A percentile compares a stretch with the other conserved stretches of the same genome.
phyloP scores from a whole-genome alignment of 2,113 vertebrate species.

The Cisticola juncidis region DNA sequence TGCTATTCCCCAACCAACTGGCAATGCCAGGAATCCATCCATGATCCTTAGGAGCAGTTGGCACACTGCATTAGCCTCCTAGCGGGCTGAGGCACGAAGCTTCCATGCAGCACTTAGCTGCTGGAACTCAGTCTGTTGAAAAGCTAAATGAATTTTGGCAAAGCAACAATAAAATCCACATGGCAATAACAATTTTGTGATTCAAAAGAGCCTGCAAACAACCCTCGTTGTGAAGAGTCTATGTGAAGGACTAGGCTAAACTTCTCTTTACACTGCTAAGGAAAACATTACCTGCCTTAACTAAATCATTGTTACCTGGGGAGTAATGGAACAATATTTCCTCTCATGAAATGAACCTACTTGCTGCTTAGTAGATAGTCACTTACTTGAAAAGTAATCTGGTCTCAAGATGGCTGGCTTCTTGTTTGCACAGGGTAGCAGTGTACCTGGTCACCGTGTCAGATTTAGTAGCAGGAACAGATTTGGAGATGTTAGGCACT shows the following conservation, averaged over 20 bases:
- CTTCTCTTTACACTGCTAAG: not conserved
- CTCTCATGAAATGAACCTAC: not conserved
- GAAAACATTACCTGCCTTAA: not conserved
- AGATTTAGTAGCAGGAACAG: not conserved
- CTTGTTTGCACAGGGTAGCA: not conserved
- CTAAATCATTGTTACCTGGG: not conserved
- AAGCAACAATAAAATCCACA: conserved; percentile 24
- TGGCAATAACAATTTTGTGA: not conserved
- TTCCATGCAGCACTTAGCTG: conserved; percentile 46
- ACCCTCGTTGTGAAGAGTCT: not conserved
- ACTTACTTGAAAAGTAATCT: not conserved
- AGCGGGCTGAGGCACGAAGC: conserved; percentile 2
- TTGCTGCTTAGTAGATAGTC: not conserved
- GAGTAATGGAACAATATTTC: not conserved
- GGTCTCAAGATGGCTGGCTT: not conserved
- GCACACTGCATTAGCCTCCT: conserved; percentile 64
- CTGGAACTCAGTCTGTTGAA: conserved; percentile 54
- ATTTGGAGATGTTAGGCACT: not conserved
- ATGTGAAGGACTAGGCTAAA: not conserved
- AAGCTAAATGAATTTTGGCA: conserved; percentile 62
- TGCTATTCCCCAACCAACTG: conserved; percentile 57
- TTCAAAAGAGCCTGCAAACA: conserved; percentile 3
- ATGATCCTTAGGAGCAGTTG: conserved; percentile 58
- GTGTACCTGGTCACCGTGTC: not conserved
- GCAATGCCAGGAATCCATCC: conserved; percentile 49